phyloP scores from a whole-genome alignment of 2,797 vertebrate genomes.

The Gymnopithys bicolor region DNA sequence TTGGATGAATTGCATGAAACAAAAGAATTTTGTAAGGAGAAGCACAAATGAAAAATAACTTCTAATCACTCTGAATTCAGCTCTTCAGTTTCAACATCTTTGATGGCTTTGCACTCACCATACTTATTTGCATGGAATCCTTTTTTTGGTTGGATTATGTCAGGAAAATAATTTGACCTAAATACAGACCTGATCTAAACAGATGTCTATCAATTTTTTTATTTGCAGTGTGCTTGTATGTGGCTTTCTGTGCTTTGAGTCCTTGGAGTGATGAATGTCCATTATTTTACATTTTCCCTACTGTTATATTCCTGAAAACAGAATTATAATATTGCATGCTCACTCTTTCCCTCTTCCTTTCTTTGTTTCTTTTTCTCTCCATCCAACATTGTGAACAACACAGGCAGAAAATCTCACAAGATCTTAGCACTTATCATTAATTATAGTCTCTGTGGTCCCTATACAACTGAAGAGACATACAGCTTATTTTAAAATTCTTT shows the following conservation, averaged over 20 bases:
- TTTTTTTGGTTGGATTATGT: background rate
- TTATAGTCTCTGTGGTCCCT: background rate
- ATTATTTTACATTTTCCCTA: background rate
- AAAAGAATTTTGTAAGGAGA: background rate
- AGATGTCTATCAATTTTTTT: background rate
- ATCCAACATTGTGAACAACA: background rate
- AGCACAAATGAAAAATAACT: background rate
- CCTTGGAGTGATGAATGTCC: background rate
- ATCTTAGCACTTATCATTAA: background rate
- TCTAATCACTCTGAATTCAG: background rate
- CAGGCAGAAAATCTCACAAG: background rate
- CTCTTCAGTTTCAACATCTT: background rate
- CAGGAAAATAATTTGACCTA: background rate
- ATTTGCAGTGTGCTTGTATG: background rate
- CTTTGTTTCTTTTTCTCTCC: background rate
- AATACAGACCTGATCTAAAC: background rate
- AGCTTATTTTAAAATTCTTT: background rate
- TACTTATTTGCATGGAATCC: background rate
- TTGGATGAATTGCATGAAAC: background rate
- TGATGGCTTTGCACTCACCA: background rate
- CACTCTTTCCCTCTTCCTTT: background rate
- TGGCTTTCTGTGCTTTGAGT: background rate
- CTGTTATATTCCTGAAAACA: background rate
- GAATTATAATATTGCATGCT: background rate
- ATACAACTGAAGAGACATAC: background rate